Conservation (phyloP, 2,113 vertebrate species). For the Thomomys bottae region DNA sequence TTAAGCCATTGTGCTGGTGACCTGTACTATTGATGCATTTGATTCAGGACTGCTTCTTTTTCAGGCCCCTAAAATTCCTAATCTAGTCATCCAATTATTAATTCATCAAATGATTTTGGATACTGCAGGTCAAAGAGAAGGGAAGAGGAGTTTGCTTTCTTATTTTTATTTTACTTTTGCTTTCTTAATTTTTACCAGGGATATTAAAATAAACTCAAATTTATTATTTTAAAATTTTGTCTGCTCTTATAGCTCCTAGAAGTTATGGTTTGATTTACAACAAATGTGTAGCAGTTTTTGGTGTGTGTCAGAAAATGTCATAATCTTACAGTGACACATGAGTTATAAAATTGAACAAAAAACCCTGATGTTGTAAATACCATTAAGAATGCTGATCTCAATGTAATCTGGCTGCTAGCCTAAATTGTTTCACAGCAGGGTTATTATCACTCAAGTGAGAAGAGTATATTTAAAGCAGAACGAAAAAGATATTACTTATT, state of each 20-base stretch:
- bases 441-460: conserved; percentile 74
- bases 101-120: not conserved
- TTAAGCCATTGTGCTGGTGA: not conserved
- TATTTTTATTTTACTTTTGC: not conserved
- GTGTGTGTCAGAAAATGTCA: not conserved
- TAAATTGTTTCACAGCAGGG: conserved; percentile 72
- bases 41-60: not conserved
- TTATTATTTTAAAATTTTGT: conserved; percentile 14
- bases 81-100: not conserved
- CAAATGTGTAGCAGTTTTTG: not conserved
- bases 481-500: conserved; percentile 67
- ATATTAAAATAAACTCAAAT: conserved; percentile 16
- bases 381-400: conserved; percentile 69
- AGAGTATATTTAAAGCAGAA: conserved; percentile 62
- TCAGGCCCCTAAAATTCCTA: not conserved
- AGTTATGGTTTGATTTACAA: conserved; percentile 12
- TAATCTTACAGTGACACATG: conserved; percentile 50
- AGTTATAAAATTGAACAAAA: conserved; percentile 66
- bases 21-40: not conserved
- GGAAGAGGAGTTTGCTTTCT: not conserved
- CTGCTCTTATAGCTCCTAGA: not conserved
- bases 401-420: conserved; percentile 62
- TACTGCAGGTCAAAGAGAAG: not conserved
- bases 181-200: not conserved
- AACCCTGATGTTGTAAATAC: conserved; percentile 37